Evolutionary conservation across 2,797 vertebrate genomes (phyloP).

Genomic region (Streptopelia turtur): DNA sequence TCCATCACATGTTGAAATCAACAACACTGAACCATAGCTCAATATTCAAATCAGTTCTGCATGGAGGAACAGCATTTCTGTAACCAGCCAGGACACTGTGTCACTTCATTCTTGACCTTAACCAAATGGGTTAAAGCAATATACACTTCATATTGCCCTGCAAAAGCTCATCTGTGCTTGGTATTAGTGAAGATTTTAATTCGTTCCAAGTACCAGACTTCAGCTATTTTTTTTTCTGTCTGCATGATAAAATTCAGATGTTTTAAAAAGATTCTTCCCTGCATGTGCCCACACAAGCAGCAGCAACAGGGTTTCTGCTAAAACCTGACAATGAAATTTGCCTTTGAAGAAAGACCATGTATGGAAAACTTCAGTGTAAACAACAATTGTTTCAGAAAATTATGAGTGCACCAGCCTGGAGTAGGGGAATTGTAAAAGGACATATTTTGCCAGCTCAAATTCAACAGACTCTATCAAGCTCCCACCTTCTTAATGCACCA

Average conservation of each 20-base stretch:
- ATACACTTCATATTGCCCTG: background rate
- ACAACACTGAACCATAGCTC: slow-evolving; percentile 8
- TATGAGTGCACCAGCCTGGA: background rate
- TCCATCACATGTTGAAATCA: slow-evolving; percentile 45
- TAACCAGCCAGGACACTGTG: background rate
- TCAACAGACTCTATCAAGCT: background rate
- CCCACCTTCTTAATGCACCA: background rate
- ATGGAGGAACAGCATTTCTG: background rate
- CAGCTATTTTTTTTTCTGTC: background rate
- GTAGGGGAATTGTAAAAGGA: background rate
- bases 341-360: slow-evolving; percentile 18
- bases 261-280: background rate
- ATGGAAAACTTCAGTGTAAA: background rate
- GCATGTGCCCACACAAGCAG: slow-evolving; percentile 29
- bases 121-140: slow-evolving; percentile 25
- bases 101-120: slow-evolving; percentile 38
- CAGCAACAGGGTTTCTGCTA: slow-evolving; percentile 35
- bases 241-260: slow-evolving; percentile 38
- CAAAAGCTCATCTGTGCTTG: background rate
- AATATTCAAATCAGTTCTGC: slow-evolving; percentile 39
- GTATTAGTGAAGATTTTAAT: background rate
- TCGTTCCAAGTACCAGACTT: background rate
- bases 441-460: background rate
- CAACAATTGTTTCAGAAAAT: slow-evolving; percentile 27
- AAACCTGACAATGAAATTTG: slow-evolving; percentile 24